Percentiles rank a stretch among this genome's conserved stretches.
phyloP scores from a whole-genome alignment of 1,140 invertebrate species.

The Vollenhovia emeryi region DNA sequence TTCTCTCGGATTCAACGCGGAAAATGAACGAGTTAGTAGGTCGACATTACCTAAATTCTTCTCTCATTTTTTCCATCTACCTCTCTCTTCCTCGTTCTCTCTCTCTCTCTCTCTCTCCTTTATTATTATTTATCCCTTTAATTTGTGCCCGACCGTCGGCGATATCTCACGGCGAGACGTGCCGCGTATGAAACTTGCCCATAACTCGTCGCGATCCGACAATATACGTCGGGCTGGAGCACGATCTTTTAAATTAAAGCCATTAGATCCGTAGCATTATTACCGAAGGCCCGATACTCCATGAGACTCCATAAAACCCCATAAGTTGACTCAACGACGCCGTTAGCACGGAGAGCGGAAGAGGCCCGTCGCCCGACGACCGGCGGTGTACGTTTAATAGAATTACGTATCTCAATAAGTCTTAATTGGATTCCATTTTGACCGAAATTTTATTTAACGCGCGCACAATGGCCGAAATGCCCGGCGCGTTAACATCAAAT shows the following conservation, averaged over 20 bases:
- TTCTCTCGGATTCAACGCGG: slow-evolving; percentile 13
- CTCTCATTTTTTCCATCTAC: neutral
- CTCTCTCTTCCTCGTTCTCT: neutral
- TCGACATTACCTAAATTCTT: neutral
- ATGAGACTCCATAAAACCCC: slow-evolving; percentile 27
- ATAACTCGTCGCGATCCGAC: slow-evolving; percentile 47
- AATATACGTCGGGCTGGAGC: slow-evolving; percentile 28
- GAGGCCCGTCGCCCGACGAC: neutral
- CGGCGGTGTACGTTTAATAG: neutral
- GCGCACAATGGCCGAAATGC: neutral
- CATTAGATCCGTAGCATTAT: slow-evolving; percentile 54
- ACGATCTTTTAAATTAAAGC: slow-evolving; percentile 52
- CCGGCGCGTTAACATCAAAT: neutral
- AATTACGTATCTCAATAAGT: neutral
- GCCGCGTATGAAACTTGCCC: slow-evolving; percentile 36
- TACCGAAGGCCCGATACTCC: slow-evolving; percentile 24
- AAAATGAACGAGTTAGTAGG: slow-evolving; percentile 26
- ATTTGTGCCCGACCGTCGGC: slow-evolving; percentile 43
- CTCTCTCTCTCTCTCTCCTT: slow-evolving; percentile 45
- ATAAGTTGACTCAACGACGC: slow-evolving; percentile 13
- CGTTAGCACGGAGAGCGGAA: neutral
- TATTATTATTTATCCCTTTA: slow-evolving; percentile 61
- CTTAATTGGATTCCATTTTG: neutral
- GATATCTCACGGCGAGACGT: slow-evolving; percentile 45
- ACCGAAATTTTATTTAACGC: slow-evolving; percentile 12